Base-by-base conservation (phyloP, 1,140 invertebrate species). In the Holcopasites calliopsidis region DNA sequence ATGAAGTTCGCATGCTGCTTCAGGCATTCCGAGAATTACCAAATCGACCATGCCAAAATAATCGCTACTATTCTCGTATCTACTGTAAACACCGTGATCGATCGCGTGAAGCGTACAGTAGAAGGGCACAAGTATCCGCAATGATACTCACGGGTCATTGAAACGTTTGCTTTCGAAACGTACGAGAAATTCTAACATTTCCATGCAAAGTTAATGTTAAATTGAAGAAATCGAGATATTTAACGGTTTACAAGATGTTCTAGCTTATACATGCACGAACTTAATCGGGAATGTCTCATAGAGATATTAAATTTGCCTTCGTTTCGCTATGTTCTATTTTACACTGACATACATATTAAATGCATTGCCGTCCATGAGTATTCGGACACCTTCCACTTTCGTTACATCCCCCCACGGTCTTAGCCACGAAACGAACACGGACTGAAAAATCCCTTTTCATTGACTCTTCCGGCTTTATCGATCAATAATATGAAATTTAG, bases 51-150 rank as follows among this genome's bases (percentile, higher is more conserved):
- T 52, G 33, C 49, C 35, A 62, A 23, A 42, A 38, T 62, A 42
- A 65, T 31, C 5, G 16, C 23, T 8, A 42, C 28, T 26, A 31
- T 40, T 72, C 44, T 28, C 35, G 13, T 28, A 31, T 73, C 16
- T 66, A 42, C 23, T 44, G 49, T 49, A 13, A 72, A 52, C 2
- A 16, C 18, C 58, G 40, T 55, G 42, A 74, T 44, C 28, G 28
- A 18, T 26, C 38, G 16, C 18, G 31, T 28, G 10, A 28, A 57
- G 54, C 55, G 5, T 73, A 26, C n/a, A 35, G n/a, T 42, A 35
- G 28, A 21, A n/a, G 26, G 11, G 23, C 21, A 35, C 23, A 54
- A 54, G 11, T n/a, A 10, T 26, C 28, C 28, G 23, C 3, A 11
- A 62, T 33, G 21, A 57, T 16, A 16, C 5, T n/a, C 38, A 33